Evolutionary conservation across 2,888 invertebrate species (phyloP).

Genomic region (Brenthis daphne): DNA sequence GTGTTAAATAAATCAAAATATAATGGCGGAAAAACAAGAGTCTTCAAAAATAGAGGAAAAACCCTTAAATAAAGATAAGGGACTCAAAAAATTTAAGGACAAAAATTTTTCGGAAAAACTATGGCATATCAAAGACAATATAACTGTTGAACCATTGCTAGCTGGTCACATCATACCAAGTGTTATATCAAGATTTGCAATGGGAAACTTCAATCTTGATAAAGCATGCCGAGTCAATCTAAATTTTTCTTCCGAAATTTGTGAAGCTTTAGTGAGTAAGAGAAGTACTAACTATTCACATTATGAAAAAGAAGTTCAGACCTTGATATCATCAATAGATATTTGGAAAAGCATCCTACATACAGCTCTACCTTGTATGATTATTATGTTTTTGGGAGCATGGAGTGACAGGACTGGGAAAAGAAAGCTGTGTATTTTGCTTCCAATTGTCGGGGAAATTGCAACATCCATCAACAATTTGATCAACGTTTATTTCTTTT

Average conservation of each 20-base stretch:
- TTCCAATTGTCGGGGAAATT: slow-evolving; percentile 81
- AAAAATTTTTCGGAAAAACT: slow-evolving; percentile 63
- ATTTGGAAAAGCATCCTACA: slow-evolving; percentile 82
- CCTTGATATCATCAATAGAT: slow-evolving; percentile 80
- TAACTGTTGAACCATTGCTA: slow-evolving; percentile 88
- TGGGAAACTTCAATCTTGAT: slow-evolving; percentile 73
- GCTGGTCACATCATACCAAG: slow-evolving; percentile 87
- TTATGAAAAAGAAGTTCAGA: slow-evolving; percentile 85
- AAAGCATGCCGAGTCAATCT: slow-evolving; percentile 74
- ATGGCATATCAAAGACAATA: slow-evolving; percentile 71
- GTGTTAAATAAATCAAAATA: slow-evolving; percentile 34
- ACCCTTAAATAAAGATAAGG: slow-evolving; percentile 57
- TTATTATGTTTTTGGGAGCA: slow-evolving; percentile 83
- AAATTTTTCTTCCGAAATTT: slow-evolving; percentile 62
- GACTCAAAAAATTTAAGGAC: slow-evolving; percentile 53
- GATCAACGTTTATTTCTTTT: slow-evolving; percentile 81
- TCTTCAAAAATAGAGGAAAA: slow-evolving; percentile 60
- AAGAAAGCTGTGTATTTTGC: slow-evolving; percentile 80
- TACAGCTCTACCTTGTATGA: slow-evolving; percentile 79
- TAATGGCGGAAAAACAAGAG: slow-evolving; percentile 62
- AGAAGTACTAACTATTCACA: slow-evolving; percentile 78
- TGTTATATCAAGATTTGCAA: slow-evolving; percentile 86
- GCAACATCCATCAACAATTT: slow-evolving; percentile 75
- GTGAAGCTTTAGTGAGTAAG: slow-evolving; percentile 64
- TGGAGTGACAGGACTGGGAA: slow-evolving; percentile 84